Evolutionary conservation across 2,888 invertebrate species (phyloP).

Genomic region (Rotaria socialis): DNA sequence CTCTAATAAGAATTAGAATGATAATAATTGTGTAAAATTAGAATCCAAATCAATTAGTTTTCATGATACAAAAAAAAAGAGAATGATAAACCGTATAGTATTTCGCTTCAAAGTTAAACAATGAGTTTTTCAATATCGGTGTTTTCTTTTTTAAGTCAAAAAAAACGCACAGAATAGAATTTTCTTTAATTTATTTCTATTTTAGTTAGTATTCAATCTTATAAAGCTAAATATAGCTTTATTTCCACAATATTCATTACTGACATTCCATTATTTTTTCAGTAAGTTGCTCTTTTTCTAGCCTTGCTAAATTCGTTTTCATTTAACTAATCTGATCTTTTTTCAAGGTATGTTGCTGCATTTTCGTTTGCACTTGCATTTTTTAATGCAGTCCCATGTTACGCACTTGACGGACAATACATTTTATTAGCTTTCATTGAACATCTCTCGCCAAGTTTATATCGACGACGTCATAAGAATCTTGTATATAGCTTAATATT

Average conservation of each 20-base stretch:
- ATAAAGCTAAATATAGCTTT: slow-evolving; percentile 47
- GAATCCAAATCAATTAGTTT: too few relatives aligned
- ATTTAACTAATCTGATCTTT: not conserved
- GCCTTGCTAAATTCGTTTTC: not conserved
- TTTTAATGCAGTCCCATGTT: slow-evolving; percentile 84
- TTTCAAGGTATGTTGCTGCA: slow-evolving; percentile 66
- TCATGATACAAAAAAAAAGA: too few relatives aligned
- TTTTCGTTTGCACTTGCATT: slow-evolving; percentile 79
- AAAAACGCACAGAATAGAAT: too few relatives aligned
- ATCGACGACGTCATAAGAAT: not conserved
- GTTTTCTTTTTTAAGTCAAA: too few relatives aligned
- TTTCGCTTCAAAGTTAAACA: too few relatives aligned
- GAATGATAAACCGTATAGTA: not conserved
- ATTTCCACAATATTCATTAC: slow-evolving; percentile 42
- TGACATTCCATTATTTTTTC: slow-evolving; percentile 63
- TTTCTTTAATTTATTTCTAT: not conserved
- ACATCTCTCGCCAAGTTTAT: not conserved
- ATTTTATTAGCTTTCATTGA: slow-evolving; percentile 67
- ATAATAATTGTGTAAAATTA: not conserved
- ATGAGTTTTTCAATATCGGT: too few relatives aligned
- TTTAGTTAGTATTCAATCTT: slow-evolving; percentile 41
- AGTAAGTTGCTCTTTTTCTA: not conserved
- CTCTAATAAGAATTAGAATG: not conserved
- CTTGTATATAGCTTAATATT: slow-evolving; percentile 64
- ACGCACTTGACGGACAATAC: slow-evolving; percentile 85